Evolutionary conservation across 1,140 invertebrate species (phyloP), one percentile per base, ranked within the genome.

Genomic region (Drosophila grimshawi): DNA sequence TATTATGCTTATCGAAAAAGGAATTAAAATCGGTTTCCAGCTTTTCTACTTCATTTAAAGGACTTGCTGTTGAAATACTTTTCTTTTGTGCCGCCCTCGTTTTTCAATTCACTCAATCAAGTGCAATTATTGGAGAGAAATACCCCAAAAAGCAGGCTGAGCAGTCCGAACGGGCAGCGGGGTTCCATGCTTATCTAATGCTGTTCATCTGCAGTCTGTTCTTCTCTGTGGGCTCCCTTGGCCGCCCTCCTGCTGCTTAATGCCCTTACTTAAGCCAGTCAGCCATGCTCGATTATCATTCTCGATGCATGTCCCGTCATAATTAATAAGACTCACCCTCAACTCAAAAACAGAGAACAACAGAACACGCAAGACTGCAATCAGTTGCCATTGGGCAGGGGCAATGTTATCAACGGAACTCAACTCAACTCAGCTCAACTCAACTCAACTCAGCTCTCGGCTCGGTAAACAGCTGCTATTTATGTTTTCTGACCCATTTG

Each of bases 231-330:
- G 72, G 51, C 48, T 33, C 51, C 33, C 35, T 57, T 19, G 39
- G 57, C 8, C 32, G 61, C 19, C 32, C 69, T 29, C 66, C 66
- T 61, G 61, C 55, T 49, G 75, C 62, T 55, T 67, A 41, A 67
- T 73, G 56, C 35, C 37, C 37, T 49, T 48, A 46, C 6, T 45
- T 39, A 27, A 19, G 11, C 35, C 41, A n/a, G 51, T 11, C 62
- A 60, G 78, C 53, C 69, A 27, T 39, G 68, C 60, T 33, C 51
- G 66, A 64, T 70, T 75, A 64, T 78, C 80, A 77, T 89, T 86
- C 80, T 86, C 83, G 89, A 89, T 85, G 78, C 83, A 86, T 88
- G 80, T 71, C 49, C 85, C 85, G 85, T 83, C 85, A 89, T 88
- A 88, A 88, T 88, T 88, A 88, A 88, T 89, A 89, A 85, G 80